These are phyloP conservation scores for Cydia amplana DNA, from an alignment of 1,140 invertebrate species.

Conservation along the genomic window DNA sequence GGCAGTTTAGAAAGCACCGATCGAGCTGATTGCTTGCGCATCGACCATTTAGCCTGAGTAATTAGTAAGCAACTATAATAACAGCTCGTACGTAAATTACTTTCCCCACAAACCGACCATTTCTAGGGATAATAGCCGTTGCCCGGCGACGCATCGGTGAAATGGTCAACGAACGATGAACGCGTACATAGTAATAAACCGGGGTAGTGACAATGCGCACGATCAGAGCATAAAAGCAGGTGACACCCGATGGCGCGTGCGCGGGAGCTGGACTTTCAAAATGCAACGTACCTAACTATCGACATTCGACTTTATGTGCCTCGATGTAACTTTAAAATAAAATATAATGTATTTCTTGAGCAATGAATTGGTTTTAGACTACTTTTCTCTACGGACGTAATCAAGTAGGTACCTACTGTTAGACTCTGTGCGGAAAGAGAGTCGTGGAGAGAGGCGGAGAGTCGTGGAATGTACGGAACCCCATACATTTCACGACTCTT, in stretches of 20 bases:
- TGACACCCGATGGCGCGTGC: neutral
- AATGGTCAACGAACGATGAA: constrained; percentile 32
- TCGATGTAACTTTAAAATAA: too few species aligned
- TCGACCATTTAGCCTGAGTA: constrained; percentile 30
- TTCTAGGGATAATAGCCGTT: constrained; percentile 27
- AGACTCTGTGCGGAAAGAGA: too few species aligned
- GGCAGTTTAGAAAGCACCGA: constrained; percentile 30
- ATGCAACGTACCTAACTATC: too few species aligned
- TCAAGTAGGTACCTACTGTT: too few species aligned
- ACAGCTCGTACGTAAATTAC: constrained; percentile 28
- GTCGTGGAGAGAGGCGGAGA: too few species aligned
- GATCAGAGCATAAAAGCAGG: neutral
- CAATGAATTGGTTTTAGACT: too few species aligned
- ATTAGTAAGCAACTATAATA: constrained; percentile 32
- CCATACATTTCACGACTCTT: too few species aligned
- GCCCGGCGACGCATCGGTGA: constrained; percentile 25
- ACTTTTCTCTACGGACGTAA: too few species aligned
- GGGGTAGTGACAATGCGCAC: constrained; percentile 22
- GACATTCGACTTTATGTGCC: too few species aligned
- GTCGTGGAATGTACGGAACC: too few species aligned
- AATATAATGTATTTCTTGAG: too few species aligned
- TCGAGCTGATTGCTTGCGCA: constrained; percentile 31
- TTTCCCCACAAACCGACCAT: constrained; percentile 28
- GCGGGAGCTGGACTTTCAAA: too few species aligned
- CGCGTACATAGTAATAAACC: neutral